Base-by-base conservation (phyloP, 2,888 invertebrate genomes). In the Alentia gelatinosa region DNA sequence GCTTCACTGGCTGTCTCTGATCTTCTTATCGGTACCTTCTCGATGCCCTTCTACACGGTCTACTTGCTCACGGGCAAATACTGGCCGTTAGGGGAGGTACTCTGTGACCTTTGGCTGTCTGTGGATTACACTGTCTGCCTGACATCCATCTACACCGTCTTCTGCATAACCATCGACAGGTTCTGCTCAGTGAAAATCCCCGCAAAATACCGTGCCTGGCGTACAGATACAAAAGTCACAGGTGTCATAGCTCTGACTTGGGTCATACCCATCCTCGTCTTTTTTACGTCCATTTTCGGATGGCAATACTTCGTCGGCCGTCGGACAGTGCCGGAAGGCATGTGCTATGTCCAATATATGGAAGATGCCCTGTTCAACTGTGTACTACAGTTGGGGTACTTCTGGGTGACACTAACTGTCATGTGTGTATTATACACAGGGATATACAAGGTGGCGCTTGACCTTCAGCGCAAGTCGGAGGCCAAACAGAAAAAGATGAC, bases 181-280 rank as follows among this genome's bases (percentile, higher is more conserved):
- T 99, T 98, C 96, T 99, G 99, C 96, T 99, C 99, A 42, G 99
- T 99, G 7, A 99, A 99, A 97, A 99, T 99, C 93, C 99, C 99
- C 4, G 99, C 99, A 23, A 98, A 98, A 94, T 99, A 99, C 95
- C 97, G 99, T 93, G 98, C 98, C 94, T 99, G 99, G 99, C 97
- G 99, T 90, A 99, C 99, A 4, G 98, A 99, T 95, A 97, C 97
- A 92, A 97, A 98, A 94, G 90, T 90, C 33, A 83, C n/a, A 0
- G 68, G 98, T 97, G 99, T 99, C 98, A 98, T 99, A 0, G 98
- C 98, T 4, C 98, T 98, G 79, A 99, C 99, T 0, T 99, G 99
- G 99, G 98, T 99, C 90, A 98, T 99, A 94, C 99, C 99, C 84
- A 98, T 98, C 0, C 96, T 99, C 91, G 97, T 99, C 15, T 99